A percentile compares a stretch with the other conserved stretches of the same genome.
Evolutionary conservation across 2,113 vertebrate species (phyloP).

Genomic region (Todiramphus chloris): DNA sequence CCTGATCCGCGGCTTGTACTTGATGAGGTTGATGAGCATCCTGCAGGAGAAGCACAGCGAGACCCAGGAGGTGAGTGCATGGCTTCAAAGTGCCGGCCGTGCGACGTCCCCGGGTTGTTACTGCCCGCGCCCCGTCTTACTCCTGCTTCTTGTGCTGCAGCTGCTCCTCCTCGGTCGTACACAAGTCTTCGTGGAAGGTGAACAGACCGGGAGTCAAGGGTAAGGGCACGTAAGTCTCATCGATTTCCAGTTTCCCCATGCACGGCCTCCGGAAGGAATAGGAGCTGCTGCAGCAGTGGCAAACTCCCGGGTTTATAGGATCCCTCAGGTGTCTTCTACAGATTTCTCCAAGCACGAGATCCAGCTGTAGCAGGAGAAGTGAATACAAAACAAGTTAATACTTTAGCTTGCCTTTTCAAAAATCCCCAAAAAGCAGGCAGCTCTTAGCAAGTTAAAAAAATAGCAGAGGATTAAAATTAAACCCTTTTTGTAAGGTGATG

Average conservation of each 20-base stretch:
- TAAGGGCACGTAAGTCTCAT: slow-evolving; percentile 2
- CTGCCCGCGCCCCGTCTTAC: not conserved
- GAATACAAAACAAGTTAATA: not conserved
- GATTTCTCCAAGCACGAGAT: slow-evolving; percentile 50
- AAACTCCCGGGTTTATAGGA: not conserved
- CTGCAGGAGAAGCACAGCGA: not conserved
- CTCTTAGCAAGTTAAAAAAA: not conserved
- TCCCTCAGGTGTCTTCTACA: slow-evolving; percentile 27
- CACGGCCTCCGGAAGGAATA: slow-evolving; percentile 15
- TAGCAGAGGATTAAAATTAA: not conserved
- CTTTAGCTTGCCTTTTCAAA: not conserved
- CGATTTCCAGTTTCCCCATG: not conserved
- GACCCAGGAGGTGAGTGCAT: rapidly evolving
- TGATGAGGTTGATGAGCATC: slow-evolving; percentile 40
- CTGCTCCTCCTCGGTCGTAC: not conserved
- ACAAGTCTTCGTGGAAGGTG: slow-evolving; percentile 29
- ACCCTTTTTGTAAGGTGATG: not conserved
- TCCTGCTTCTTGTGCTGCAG: slow-evolving; percentile 49
- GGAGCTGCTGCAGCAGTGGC: slow-evolving; percentile 40
- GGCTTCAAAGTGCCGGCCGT: too few species aligned
- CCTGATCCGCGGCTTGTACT: not conserved
- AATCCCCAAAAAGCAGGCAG: not conserved
- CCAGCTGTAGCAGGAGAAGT: slow-evolving; percentile 6
- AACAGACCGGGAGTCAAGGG: not conserved
- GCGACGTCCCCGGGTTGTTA: not conserved